Evolutionary conservation across 2,113 vertebrate genomes (phyloP), one percentile per base, ranked within the genome.

Genomic region (Crotalus tigris): DNA sequence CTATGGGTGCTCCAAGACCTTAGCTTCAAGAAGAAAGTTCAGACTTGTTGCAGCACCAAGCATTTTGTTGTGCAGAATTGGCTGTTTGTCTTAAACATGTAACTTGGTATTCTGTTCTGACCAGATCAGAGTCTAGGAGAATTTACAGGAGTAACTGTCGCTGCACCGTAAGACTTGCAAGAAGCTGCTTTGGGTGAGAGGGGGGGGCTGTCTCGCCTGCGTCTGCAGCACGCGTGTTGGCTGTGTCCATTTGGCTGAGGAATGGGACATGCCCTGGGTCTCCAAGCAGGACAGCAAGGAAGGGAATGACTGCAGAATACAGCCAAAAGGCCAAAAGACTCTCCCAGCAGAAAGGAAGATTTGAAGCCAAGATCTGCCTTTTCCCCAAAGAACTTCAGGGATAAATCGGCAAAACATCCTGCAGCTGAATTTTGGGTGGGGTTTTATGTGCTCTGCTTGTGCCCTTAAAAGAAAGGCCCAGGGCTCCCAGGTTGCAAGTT

Each of bases 311-410:
- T 21, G 54, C 44, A 19, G 53, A 5, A 3, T 2, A 10, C 57
- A 54, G 61, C 26, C 26, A 29, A 17, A 69, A 69, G 59, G 15
- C 26, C 39, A 9, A 44, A 23, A 19, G 6, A 44, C 3, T 90
- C 91, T 81, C 85, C 86, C 46, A 46, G 11, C 88, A 92, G 91
- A 26, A 6, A 85, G 90, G 17, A 59, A 55, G 5, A 61, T 49
- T 54, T 64, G 7, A 55, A 85, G 29, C 75, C 17, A 1, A 2
- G 33, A 15, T 46, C n/a, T 93, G 88, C 92, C 88, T 96, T 88
- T 94, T 93, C 94, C 96, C 94, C 61, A 93, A 13, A 95, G 91
- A 26, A 19, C 12, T 11, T 55, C 39, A 44, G n/a, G 7, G 19
- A 33, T 10, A 19, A 5, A 89, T 23, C 8, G 49, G 39, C 6